Conservation (phyloP, 2,888 invertebrate species). For the Cephalotes varians region DNA sequence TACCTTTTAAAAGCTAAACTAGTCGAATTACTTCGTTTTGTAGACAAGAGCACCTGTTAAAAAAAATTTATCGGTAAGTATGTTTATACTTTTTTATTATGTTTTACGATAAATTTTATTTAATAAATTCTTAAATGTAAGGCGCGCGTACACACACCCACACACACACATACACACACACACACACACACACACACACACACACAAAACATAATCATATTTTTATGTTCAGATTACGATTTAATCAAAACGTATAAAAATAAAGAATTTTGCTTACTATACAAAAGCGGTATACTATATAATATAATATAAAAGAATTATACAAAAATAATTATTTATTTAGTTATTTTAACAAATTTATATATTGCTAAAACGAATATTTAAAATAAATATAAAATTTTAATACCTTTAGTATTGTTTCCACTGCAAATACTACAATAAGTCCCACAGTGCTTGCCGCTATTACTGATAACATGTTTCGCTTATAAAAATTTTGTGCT, state of each 20-base stretch:
- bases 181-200: no score
- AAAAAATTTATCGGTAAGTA: neutral
- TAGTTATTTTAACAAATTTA: neutral
- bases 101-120: neutral
- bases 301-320: neutral
- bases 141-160: no score
- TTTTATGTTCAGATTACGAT: neutral
- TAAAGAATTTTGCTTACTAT: neutral
- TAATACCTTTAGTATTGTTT: constrained; percentile 88
- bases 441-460: constrained; percentile 91
- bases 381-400: neutral
- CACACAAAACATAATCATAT: neutral
- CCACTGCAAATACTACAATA: constrained; percentile 90
- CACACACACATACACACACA: no score
- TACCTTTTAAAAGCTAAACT: constrained; percentile 91
- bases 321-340: neutral
- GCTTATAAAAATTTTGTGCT: constrained; percentile 90
- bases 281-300: no score
- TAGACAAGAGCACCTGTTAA: constrained; percentile 87
- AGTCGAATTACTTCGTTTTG: constrained; percentile 89
- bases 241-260: neutral
- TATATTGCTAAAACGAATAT: neutral
- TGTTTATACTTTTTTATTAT: constrained; percentile 10
- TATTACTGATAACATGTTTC: constrained; percentile 89
- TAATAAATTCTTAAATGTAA: neutral